These are phyloP conservation scores for Anisognathus igniventris DNA, from an alignment of 2,797 vertebrate species.

Conservation along the genomic window DNA sequence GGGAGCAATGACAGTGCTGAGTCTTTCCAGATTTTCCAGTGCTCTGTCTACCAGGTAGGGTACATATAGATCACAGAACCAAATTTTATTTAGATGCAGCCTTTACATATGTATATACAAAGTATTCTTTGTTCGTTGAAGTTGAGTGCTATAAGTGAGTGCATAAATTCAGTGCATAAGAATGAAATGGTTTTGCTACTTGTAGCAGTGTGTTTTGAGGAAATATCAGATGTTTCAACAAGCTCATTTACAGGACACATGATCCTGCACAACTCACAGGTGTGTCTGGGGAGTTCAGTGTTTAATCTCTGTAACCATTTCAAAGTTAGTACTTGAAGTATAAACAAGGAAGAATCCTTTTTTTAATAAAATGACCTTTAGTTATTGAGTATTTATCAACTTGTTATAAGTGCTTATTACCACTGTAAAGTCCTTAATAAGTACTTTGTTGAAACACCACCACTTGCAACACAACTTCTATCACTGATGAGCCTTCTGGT, in stretches of 20 bases:
- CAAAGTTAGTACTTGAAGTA: background rate
- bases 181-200: background rate
- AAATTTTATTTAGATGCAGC: background rate
- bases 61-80: background rate
- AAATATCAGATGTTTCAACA: background rate
- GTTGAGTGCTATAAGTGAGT: background rate
- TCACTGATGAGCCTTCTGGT: background rate
- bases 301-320: background rate
- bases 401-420: background rate
- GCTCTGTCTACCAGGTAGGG: background rate
- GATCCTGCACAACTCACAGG: accelerated
- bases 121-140: background rate
- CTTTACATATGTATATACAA: background rate
- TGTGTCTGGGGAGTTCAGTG: background rate
- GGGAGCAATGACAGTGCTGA: background rate
- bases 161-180: background rate
- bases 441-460: background rate
- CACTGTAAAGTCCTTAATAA: background rate
- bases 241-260: accelerated
- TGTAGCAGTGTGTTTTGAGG: background rate
- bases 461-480: background rate
- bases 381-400: background rate
- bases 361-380: background rate
- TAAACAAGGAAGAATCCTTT: background rate
- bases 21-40: background rate